Evolutionary conservation across 2,888 invertebrate genomes (phyloP).

Genomic region (Drosophila greeni): DNA sequence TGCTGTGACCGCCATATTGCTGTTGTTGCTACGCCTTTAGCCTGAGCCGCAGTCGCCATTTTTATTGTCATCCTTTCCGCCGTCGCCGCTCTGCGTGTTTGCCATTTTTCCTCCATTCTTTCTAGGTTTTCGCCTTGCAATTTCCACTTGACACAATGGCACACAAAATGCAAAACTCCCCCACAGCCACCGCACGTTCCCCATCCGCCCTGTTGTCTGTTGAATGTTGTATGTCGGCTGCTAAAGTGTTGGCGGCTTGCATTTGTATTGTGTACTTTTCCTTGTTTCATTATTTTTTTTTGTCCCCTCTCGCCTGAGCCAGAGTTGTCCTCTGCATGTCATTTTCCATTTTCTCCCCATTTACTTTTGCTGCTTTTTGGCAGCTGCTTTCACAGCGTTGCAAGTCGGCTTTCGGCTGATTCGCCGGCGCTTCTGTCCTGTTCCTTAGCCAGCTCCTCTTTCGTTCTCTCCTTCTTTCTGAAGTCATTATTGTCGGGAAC

Average conservation of each 20-base stretch:
- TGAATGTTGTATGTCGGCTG: slow-evolving; percentile 42
- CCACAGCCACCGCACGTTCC: slow-evolving; percentile 13
- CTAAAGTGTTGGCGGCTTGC: slow-evolving; percentile 60
- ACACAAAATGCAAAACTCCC: slow-evolving; percentile 74
- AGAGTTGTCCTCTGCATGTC: slow-evolving; percentile 55
- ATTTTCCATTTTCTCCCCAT: slow-evolving; percentile 49
- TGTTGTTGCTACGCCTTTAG: slow-evolving; percentile 37
- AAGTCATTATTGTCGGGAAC: slow-evolving; percentile 61
- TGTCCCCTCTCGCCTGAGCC: slow-evolving; percentile 5
- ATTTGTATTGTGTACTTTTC: slow-evolving; percentile 58
- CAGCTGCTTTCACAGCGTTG: slow-evolving; percentile 53
- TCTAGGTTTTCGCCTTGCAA: slow-evolving; percentile 47
- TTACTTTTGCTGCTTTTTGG: slow-evolving; percentile 53
- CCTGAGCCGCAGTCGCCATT: slow-evolving; percentile 60
- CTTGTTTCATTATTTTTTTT: slow-evolving; percentile 12
- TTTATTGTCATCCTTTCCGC: slow-evolving; percentile 71
- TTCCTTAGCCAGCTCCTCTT: neutral
- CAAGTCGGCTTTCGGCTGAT: slow-evolving; percentile 54
- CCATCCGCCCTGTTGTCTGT: slow-evolving; percentile 8
- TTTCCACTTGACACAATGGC: slow-evolving; percentile 76
- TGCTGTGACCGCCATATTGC: slow-evolving; percentile 19
- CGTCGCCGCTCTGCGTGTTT: slow-evolving; percentile 59
- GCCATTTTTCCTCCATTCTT: slow-evolving; percentile 56
- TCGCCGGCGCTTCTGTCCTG: slow-evolving; percentile 1
- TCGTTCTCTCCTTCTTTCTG: slow-evolving; percentile 47